Conservation (phyloP, 2,797 vertebrate species). For the Lacerta bilineata region DNA sequence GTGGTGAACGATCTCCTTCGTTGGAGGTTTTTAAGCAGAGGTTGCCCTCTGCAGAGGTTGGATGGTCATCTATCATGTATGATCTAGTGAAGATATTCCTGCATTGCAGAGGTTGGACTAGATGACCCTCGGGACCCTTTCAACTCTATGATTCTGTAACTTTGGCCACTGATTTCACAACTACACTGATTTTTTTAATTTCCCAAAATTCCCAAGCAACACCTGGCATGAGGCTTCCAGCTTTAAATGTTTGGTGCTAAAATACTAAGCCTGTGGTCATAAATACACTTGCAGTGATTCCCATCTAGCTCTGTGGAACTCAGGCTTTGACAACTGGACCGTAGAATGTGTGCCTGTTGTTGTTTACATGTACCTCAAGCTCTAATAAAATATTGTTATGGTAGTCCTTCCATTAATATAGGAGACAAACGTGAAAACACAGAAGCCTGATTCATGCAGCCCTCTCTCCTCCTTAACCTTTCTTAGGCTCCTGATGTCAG, state of each 20-base stretch:
- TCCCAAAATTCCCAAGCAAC: too few relatives aligned
- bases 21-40: too few relatives aligned
- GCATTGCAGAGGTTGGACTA: too few relatives aligned
- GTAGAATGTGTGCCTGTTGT: background rate
- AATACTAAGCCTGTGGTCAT: background rate
- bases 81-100: too few relatives aligned
- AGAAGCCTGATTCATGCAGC: background rate
- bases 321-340: background rate
- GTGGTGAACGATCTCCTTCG: too few relatives aligned
- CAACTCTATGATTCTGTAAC: too few relatives aligned
- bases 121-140: too few relatives aligned
- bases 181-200: too few relatives aligned
- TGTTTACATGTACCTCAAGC: background rate
- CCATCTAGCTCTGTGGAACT: background rate
- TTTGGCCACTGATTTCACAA: too few relatives aligned
- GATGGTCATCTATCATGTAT: too few relatives aligned
- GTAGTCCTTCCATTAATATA: background rate
- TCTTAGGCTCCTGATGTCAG: background rate
- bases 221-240: too few relatives aligned
- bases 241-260: background rate
- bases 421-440: background rate
- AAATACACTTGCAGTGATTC: background rate
- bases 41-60: too few relatives aligned
- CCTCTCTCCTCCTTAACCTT: background rate
- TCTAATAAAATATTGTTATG: background rate